Evolutionary conservation across 2,888 invertebrate genomes (phyloP), one percentile per base, ranked within the genome.

Genomic region (Melanophora roralis): DNA sequence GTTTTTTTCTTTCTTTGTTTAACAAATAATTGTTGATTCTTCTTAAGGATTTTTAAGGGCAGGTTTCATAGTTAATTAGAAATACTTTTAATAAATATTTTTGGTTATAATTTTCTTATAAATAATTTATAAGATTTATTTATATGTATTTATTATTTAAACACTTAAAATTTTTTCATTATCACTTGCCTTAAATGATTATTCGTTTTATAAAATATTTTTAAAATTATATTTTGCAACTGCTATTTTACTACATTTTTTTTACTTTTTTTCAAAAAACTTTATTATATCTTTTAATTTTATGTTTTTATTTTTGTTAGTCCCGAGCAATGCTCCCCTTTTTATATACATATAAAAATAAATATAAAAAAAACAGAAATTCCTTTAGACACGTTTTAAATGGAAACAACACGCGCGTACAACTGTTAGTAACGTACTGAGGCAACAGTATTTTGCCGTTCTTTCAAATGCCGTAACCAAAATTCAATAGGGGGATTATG

Each of bases 351-450:
- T 68, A 80, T 72, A 38, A 76, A 5, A 27, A 5, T 27, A 27
- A 57, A 62, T 16, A 67, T 27, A 62, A 43, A 49, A 67, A 68
- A 76, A 80, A 65, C 57, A 21, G 76, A 72, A 80, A 80, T 80
- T 80, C 80, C 80, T 76, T 80, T 51, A 73, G 76, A 51, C n/a
- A n/a, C 62, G 71, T 72, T 74, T 78, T 43, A 69, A 76, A 59
- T 62, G 34, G 65, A 36, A 73, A 76, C 80, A 80, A 80, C 80
- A 80, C 80, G 80, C 80, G 72, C 80, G 80, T 80, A 68, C 80
- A 80, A 80, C 80, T 76, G 80, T 76, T 73, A 72, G 76, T 72
- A 73, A 80, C 80, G 76, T 73, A 80, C 80, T 80, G 80, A 80
- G 80, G 64, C 76, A 76, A 72, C 72, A 80, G 69, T 32, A 59